Evolutionary conservation across 2,113 vertebrate genomes (phyloP).

Genomic region (Aegotheles bennettii): DNA sequence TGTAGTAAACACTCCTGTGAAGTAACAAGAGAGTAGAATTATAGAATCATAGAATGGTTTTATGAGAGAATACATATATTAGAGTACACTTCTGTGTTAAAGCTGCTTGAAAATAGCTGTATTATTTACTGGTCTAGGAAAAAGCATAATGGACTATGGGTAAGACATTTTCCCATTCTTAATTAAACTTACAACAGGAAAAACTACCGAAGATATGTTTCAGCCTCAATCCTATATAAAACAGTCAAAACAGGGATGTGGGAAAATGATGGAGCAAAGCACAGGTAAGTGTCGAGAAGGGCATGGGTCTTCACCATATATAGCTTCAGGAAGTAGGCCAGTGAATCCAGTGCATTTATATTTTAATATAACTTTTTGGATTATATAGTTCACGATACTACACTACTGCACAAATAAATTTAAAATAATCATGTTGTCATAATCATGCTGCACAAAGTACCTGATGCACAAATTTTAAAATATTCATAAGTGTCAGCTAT

Average conservation of each 20-base stretch:
- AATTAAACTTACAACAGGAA: conserved; percentile 88
- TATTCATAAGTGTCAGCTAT: neutral
- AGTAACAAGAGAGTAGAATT: neutral
- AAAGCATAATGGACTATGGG: conserved; percentile 77
- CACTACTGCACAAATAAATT: conserved; percentile 33
- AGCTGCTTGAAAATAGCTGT: conserved; percentile 74
- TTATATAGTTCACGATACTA: conserved; percentile 5
- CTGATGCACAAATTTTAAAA: conserved; percentile 46
- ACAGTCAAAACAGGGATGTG: conserved; percentile 87
- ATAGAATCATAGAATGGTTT: conserved; percentile 29
- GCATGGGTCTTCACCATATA: conserved; percentile 69
- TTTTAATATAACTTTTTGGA: conserved; percentile 25
- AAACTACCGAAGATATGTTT: conserved; percentile 87
- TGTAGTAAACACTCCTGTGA: conserved; percentile 59
- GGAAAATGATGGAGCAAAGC: conserved; percentile 81
- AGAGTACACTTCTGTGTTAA: conserved; percentile 55
- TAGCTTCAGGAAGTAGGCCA: conserved; percentile 71
- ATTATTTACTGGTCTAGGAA: conserved; percentile 79
- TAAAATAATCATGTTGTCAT: neutral
- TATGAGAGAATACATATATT: conserved; percentile 35
- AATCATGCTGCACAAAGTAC: conserved; percentile 25
- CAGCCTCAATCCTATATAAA: conserved; percentile 86
- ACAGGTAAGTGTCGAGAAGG: conserved; percentile 78
- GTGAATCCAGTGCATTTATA: conserved; percentile 49
- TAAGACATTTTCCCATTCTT: conserved; percentile 86